Evolutionary conservation across 2,113 vertebrate genomes (phyloP).

Genomic region (Sinocyclocheilus rhinocerous): DNA sequence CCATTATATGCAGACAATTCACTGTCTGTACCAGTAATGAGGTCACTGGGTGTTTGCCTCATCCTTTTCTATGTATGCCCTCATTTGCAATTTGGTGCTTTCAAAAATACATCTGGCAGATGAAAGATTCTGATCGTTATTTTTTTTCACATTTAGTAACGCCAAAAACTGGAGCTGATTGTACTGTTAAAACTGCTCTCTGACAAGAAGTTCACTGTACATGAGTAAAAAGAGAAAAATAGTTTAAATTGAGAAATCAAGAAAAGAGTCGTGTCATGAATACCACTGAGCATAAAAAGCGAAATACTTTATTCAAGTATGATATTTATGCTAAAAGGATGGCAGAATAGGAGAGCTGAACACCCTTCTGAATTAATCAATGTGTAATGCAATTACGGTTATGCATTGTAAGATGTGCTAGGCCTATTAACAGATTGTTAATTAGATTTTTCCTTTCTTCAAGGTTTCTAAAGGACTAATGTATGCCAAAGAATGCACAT

Average conservation of each 20-base stretch:
- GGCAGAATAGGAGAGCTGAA: not conserved
- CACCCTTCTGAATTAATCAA: constrained; percentile 19
- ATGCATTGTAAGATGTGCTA: not conserved
- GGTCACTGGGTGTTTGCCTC: constrained; percentile 40
- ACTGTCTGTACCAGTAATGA: constrained; percentile 32
- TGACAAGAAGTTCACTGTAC: not conserved
- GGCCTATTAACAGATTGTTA: not conserved
- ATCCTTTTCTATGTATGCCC: constrained; percentile 37
- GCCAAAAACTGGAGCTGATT: not conserved
- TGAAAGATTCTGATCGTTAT: not conserved
- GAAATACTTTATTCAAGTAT: constrained; percentile 1
- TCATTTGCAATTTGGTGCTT: constrained; percentile 37
- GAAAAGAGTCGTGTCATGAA: constrained; percentile 2
- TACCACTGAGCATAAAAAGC: not conserved
- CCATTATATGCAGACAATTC: constrained; percentile 43
- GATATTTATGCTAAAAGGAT: constrained; percentile 19
- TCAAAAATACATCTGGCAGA: constrained; percentile 11
- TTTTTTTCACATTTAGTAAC: not conserved
- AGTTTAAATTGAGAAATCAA: constrained; percentile 1
- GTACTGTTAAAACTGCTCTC: not conserved
- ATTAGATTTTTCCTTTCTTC: constrained; percentile 1
- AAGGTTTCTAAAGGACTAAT: not conserved
- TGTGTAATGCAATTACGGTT: constrained; percentile 3
- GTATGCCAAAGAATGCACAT: not conserved
- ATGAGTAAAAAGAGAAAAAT: not conserved